phyloP scores from a whole-genome alignment of 1,140 invertebrate species.

The Oreohelix idahoensis region DNA sequence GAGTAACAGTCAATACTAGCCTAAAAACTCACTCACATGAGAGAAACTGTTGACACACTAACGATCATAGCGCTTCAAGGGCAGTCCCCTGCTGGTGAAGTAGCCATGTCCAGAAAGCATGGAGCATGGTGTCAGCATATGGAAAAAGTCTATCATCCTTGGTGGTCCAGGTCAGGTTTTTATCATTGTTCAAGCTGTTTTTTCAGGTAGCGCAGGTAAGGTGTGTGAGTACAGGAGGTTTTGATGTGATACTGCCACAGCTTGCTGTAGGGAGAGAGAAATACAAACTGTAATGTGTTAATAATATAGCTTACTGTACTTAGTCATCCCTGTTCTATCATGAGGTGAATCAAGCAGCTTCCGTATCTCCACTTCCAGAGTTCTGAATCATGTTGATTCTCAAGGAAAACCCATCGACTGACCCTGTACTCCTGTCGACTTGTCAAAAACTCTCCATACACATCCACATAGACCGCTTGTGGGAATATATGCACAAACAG shows the following conservation, averaged over 20 bases:
- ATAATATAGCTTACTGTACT: no score
- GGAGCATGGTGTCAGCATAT: constrained; percentile 86
- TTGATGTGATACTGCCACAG: constrained; percentile 80
- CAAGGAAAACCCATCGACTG: no score
- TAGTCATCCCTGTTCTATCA: no score
- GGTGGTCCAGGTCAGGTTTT: constrained; percentile 79
- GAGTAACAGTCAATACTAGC: no score
- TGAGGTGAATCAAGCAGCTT: no score
- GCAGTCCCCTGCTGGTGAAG: constrained; percentile 89
- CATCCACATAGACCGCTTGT: no score
- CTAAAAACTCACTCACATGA: constrained; percentile 73
- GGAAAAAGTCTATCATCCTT: constrained; percentile 93
- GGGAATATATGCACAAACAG: no score
- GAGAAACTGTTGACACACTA: constrained; percentile 85
- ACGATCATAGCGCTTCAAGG: constrained; percentile 84
- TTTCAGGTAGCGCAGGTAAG: constrained; percentile 92
- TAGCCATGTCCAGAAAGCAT: constrained; percentile 96
- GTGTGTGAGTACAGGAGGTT: constrained; percentile 93
- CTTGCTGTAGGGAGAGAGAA: constrained; percentile 70
- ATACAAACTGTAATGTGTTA: no score
- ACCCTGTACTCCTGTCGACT: no score
- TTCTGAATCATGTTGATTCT: no score
- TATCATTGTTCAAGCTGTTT: constrained; percentile 82
- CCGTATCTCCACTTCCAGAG: no score
- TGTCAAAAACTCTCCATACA: no score